Conservation (phyloP, 2,113 vertebrate genomes). For the Crypturellus undulatus region DNA sequence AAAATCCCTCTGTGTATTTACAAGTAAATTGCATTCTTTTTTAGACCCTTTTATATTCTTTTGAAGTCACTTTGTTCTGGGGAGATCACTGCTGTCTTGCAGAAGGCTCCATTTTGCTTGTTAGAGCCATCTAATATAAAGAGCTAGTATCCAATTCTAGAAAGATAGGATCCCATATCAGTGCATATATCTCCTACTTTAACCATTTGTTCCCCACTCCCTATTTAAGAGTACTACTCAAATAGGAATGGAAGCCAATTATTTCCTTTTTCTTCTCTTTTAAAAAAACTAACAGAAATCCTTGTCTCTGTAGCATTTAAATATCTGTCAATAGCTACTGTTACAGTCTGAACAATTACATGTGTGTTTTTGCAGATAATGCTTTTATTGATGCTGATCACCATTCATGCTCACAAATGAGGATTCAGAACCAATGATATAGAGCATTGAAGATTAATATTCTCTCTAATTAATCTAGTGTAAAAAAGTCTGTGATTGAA, state of each 20-base stretch:
- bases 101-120: background rate
- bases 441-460: background rate
- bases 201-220: accelerated
- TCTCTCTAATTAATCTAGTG: background rate
- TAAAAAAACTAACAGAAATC: background rate
- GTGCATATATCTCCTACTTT: background rate
- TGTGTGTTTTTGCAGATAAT: background rate
- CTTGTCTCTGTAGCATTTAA: background rate
- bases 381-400: background rate
- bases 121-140: background rate
- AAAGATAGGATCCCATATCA: too few relatives aligned
- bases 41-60: background rate
- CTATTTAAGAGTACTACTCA: background rate
- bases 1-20: background rate
- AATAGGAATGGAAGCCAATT: background rate
- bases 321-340: background rate
- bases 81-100: background rate
- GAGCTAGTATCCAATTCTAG: background rate
- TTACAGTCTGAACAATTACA: background rate
- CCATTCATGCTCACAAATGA: background rate
- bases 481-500: background rate
- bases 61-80: background rate
- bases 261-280: background rate
- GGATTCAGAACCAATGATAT: background rate
- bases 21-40: background rate